phyloP scores from a whole-genome alignment of 2,113 vertebrate species.

The Psilopogon haemacephalus region DNA sequence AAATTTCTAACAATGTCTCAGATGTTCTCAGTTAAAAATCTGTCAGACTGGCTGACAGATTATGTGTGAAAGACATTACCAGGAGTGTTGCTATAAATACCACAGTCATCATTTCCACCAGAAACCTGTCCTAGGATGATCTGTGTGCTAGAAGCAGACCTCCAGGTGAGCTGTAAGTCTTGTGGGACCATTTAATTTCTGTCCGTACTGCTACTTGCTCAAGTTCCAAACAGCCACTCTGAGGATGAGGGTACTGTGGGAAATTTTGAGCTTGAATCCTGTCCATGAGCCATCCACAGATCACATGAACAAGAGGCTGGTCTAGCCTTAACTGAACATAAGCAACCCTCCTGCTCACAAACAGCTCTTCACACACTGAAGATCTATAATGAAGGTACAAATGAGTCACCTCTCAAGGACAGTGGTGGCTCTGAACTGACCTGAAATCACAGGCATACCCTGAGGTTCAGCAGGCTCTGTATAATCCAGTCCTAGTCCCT shows the following conservation, averaged over 20 bases:
- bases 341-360: neutral
- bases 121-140: neutral
- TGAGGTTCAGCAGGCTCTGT: neutral
- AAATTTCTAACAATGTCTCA: neutral
- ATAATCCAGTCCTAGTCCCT: neutral
- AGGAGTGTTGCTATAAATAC: neutral
- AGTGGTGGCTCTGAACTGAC: neutral
- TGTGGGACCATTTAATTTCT: neutral
- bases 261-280: neutral
- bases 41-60: neutral
- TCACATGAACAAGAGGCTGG: neutral
- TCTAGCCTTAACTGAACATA: neutral
- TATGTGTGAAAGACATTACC: neutral
- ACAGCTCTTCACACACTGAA: neutral
- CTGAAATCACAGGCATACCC: neutral
- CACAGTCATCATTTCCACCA: neutral
- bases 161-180: neutral
- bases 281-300: neutral
- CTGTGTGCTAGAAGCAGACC: neutral
- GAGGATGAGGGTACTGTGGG: neutral
- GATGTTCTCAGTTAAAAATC: slow-evolving; percentile 15
- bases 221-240: neutral
- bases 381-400: neutral
- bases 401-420: neutral
- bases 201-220: neutral